Evolutionary conservation across 2,797 vertebrate species (phyloP).

Genomic region (Melanotaenia trifasciata): DNA sequence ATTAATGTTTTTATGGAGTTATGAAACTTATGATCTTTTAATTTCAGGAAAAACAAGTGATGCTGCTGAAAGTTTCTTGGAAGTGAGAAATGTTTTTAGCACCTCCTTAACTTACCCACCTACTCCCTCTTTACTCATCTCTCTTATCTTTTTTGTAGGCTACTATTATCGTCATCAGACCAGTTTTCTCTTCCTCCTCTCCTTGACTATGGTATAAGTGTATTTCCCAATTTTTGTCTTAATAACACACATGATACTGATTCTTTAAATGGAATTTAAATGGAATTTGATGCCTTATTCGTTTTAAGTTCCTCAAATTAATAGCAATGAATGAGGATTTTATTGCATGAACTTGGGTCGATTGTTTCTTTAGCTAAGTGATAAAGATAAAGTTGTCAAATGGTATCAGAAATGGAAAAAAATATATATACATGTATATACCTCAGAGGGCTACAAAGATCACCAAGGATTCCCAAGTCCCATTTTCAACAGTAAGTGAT

Average conservation of each 20-base stretch:
- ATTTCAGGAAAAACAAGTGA: conserved; percentile 23
- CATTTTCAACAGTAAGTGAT: neutral
- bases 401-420: too few species aligned
- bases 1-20: neutral
- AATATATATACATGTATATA: too few species aligned
- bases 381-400: too few species aligned
- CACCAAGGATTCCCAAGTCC: neutral
- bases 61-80: neutral
- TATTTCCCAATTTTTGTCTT: neutral
- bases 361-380: too few species aligned
- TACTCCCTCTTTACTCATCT: neutral
- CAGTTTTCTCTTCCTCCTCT: neutral
- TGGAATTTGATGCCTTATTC: too few species aligned
- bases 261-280: neutral
- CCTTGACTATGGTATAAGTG: neutral
- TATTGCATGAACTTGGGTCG: too few species aligned
- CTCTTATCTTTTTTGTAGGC: neutral
- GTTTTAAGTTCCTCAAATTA: too few species aligned
- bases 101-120: conserved; percentile 6
- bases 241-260: neutral
- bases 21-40: neutral
- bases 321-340: too few species aligned
- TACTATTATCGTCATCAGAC: neutral
- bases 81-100: conserved; percentile 1
- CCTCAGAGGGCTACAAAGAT: too few species aligned